Evolutionary conservation across 2,113 vertebrate genomes (phyloP).

Genomic region (Amblyornis subalaris): DNA sequence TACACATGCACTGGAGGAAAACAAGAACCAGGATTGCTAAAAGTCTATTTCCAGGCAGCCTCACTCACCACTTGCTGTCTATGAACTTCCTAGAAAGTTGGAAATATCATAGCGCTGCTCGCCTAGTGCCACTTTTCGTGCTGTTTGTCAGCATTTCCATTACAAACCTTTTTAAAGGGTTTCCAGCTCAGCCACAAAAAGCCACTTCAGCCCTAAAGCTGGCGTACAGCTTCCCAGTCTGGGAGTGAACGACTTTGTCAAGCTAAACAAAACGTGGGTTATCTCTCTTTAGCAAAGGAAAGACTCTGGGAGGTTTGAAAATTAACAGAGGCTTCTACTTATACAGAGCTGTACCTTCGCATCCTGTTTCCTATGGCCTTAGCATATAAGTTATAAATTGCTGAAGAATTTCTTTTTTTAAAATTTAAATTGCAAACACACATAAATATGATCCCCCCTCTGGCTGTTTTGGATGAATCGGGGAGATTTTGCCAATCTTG

Average conservation of each 20-base stretch:
- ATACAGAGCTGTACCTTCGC: background rate
- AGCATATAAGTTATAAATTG: background rate
- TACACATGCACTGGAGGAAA: background rate
- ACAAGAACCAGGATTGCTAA: background rate
- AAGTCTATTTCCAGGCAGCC: background rate
- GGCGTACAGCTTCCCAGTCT: slow-evolving; percentile 3
- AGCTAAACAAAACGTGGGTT: slow-evolving; percentile 59
- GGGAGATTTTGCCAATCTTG: background rate
- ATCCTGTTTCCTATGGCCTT: background rate
- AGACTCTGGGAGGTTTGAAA: background rate
- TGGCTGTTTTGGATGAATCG: background rate
- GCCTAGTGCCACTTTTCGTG: slow-evolving; percentile 17
- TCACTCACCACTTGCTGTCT: background rate
- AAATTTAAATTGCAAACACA: background rate
- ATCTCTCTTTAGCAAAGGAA: slow-evolving; percentile 35
- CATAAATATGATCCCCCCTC: background rate
- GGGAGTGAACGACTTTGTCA: slow-evolving; percentile 33
- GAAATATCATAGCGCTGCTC: slow-evolving; percentile 28
- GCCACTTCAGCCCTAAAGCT: slow-evolving; percentile 55
- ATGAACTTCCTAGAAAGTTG: slow-evolving; percentile 54
- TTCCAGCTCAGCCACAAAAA: slow-evolving; percentile 63
- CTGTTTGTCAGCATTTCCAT: slow-evolving; percentile 67
- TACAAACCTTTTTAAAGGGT: slow-evolving; percentile 54
- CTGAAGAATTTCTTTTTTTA: background rate
- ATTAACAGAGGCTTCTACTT: background rate